Base-by-base conservation (phyloP, 1,140 invertebrate genomes). In the Pogonomyrmex californicus region DNA sequence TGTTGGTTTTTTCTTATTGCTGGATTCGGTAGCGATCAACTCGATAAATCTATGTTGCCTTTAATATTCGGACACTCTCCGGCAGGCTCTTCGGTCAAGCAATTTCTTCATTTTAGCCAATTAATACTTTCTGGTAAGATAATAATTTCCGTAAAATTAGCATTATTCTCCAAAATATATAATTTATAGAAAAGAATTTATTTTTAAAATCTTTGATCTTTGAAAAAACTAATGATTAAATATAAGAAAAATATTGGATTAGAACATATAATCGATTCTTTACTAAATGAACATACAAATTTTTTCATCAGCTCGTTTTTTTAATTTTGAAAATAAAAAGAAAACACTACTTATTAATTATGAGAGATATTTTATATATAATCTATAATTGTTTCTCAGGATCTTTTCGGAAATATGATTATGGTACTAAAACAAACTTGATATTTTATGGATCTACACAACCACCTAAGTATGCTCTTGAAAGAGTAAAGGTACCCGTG, bases 11-110 rank as follows among this genome's bases (percentile, higher is more conserved):
- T 94, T 71, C 44, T 95, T 7, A 90, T 95, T 1, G 94, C 94
- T 54, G 94, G 94, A 62, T 95, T 95, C 66, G 94, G 93, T n/a
- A 95, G 94, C 44, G 91, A 95, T 90, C 95, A 95, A 38, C 73
- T 95, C 10, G 94, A 95, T 44, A 94, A 95, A 65, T 90, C 93
- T 6, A 95, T 96, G 91, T 68, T 96, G 1, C 95, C 96, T 5
- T 93, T 97, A 0, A 97, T 97, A 88, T 93, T 97, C 41, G 95
- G 96, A 14, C 97, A 98, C 89, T 97, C 97, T 85, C 97, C 98
- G 0, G 97, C 97, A 36, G 97, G 97, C 2, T 96, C 97, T 1
- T 98, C 97, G 0, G 95, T 96, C 0, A 96, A 96, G 86, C 97
- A 97, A 88, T 94, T 98, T 6, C 95, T 97, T 44, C 96, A 97